Conservation (phyloP, 2,113 vertebrate species). For the Origma solitaria region DNA sequence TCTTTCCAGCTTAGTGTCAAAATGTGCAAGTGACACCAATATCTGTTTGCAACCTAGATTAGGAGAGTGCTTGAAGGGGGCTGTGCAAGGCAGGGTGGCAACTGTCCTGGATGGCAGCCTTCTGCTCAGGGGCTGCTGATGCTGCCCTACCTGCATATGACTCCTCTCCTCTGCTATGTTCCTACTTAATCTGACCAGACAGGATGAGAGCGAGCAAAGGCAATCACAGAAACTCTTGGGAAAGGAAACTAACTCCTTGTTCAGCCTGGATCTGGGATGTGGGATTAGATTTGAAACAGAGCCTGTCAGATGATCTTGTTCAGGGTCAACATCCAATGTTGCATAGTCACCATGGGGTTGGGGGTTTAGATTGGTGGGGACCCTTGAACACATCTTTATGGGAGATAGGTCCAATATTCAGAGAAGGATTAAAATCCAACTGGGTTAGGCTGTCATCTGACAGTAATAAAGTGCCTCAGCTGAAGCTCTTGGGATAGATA, state of each 20-base stretch:
- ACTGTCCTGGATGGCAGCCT: background rate
- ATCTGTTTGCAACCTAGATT: background rate
- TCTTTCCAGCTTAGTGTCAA: conserved; percentile 1
- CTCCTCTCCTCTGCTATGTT: background rate
- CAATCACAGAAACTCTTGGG: background rate
- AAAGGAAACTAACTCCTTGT: background rate
- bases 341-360: background rate
- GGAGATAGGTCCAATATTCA: background rate
- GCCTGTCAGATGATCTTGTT: background rate
- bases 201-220: rapidly evolving
- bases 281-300: background rate
- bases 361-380: background rate
- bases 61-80: background rate
- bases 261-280: background rate
- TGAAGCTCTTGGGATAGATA: background rate
- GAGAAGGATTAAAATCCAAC: background rate
- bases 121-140: background rate
- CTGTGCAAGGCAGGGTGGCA: background rate
- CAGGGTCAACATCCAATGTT: background rate
- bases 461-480: background rate
- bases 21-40: background rate
- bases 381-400: background rate
- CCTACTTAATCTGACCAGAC: background rate
- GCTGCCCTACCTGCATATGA: background rate
- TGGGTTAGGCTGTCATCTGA: background rate